Conservation (phyloP, 2,797 vertebrate species). For the Cossypha caffra region DNA sequence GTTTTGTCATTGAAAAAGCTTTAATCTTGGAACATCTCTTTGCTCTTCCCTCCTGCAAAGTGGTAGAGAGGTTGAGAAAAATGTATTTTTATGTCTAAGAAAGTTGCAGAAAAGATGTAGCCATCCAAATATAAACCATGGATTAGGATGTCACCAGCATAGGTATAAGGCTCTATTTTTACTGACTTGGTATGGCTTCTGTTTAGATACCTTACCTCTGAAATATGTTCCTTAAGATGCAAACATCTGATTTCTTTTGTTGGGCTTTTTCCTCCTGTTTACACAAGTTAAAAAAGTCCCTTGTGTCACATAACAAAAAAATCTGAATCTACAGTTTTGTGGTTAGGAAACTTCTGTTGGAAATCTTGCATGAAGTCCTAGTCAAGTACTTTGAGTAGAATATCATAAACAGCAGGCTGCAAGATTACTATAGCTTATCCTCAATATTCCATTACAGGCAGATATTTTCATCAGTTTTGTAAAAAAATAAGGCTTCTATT, state of each 20-base stretch:
- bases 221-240: not conserved
- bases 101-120: not conserved
- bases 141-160: not conserved
- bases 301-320: not conserved
- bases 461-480: not conserved
- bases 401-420: not conserved
- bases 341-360: too few species aligned
- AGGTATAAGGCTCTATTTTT: not conserved
- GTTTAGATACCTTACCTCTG: not conserved
- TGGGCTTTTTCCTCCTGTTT: not conserved
- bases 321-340: not conserved
- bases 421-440: not conserved
- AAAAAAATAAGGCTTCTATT: fast-evolving
- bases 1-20: not conserved
- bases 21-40: not conserved
- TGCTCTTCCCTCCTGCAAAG: not conserved
- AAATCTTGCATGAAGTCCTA: not conserved
- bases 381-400: not conserved
- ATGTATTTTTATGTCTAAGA: not conserved
- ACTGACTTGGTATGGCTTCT: not conserved
- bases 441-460: not conserved
- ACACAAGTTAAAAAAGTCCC: not conserved
- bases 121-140: not conserved
- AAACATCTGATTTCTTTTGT: not conserved
- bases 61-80: not conserved